Evolutionary conservation across 2,797 vertebrate species (phyloP), one percentile per base, ranked within the genome.

Genomic region (Catamblyrhynchus diadema): DNA sequence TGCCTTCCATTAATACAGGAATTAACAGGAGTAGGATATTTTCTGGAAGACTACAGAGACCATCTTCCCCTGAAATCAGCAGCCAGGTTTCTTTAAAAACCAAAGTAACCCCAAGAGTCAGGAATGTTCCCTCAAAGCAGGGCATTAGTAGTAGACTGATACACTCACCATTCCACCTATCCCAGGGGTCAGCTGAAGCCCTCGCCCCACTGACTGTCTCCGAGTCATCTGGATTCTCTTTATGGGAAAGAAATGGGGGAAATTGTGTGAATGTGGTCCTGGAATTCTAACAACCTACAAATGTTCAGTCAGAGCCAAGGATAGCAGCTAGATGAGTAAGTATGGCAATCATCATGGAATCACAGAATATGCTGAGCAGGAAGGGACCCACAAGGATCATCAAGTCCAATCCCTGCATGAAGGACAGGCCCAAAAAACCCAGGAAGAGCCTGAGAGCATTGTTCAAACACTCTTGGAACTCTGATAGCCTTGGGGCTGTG

Each of bases 151-250:
- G 30, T 6, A 88, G 64, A 39, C 25, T 23, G 19, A 25, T 4
- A 28, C 64, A 98, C 98, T 98, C 94, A 99, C 99, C 97, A 98
- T 97, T 69, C 98, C 98, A 16, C 98, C 97, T 86, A 98, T 97
- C n/a, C 98, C 98, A 27, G 99, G 97, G 48, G 98, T 97, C 39
- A 99, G 95, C 94, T 99, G 99, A 93, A 99, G 98, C 41, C 99
- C 98, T 86, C 99, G 98, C 15, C 98, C 98, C 50, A 98, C 98
- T 0, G 98, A 98, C 92, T 99, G 99, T 18, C 99, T 98, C 25
- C 99, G 98, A 47, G 97, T 96, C 98, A 98, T 98, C 91, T 98
- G 98, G 92, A 98, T 98, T 88, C 98, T 97, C 98, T 98, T 72
- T 51, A 88, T 2, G 77, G 70, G 44, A 81, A 86, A 91, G 48